Evolutionary conservation across 2,113 vertebrate genomes (phyloP).

Genomic region (Pavo muticus): DNA sequence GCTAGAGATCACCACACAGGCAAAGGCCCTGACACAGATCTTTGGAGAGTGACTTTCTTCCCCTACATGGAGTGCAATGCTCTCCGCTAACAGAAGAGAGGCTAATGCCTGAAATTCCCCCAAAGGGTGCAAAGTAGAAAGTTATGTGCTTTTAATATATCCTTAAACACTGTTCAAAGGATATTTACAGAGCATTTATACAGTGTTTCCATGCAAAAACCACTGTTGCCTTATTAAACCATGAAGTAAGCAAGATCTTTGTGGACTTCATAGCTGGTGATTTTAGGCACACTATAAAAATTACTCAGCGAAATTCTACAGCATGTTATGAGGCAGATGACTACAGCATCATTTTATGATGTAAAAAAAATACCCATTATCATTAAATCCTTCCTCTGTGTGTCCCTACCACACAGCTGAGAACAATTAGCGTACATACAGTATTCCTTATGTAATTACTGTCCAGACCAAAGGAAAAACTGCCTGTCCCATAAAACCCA

Average conservation of each 20-base stretch:
- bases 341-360: not conserved
- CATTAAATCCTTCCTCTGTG: not conserved
- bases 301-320: not conserved
- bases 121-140: not conserved
- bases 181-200: not conserved
- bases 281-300: not conserved
- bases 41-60: slow-evolving; percentile 1
- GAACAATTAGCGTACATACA: not conserved
- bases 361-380: not conserved
- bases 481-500: not conserved
- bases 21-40: not conserved
- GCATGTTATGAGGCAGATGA: not conserved
- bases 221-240: not conserved
- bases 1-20: not conserved
- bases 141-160: not conserved
- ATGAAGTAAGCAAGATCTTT: not conserved
- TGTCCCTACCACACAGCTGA: not conserved
- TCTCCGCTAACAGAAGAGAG: not conserved
- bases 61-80: not conserved
- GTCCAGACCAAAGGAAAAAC: not conserved
- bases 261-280: not conserved
- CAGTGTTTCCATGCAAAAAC: not conserved
- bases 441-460: not conserved
- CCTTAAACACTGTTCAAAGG: not conserved
- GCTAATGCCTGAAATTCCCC: not conserved